Evolutionary conservation across 2,888 invertebrate species (phyloP), one percentile per base, ranked within the genome.

Genomic region (Nemapogon koenigi): DNA sequence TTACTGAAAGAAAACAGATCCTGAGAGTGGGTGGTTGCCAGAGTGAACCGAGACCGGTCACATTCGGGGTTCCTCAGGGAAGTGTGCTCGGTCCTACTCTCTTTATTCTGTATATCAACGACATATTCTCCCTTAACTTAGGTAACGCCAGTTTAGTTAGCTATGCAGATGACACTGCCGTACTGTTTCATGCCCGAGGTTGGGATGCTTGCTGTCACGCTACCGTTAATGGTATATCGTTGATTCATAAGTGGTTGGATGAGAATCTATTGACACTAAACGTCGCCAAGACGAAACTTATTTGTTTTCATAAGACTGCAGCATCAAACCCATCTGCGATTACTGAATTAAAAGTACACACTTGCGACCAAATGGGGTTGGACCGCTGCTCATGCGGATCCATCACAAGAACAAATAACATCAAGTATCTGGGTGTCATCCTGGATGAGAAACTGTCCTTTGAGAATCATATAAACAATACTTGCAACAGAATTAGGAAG

Each of bases 21-120:
- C 2, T 35, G 3, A 18, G 14, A 11, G 11, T 35, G 7, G 22
- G 4, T 10, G 16, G 17, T 4, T n/a, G 18, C 3, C 10, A 8
- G 7, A 38, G 41, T 33, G 26, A 17, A 3, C 26, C 14, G 4
- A 11, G 13, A 11, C n/a, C 27, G n/a, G 18, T 38, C 2, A 18
- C 22, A n/a, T 38, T 38, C 15, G 41, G 41, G 10, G 43, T 47
- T 1, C 46, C 45, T 1, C 45, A 47, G 28, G 47, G 47, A 3
- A 45, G 47, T 26, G 41, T 42, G 1, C 38, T 44, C 2, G 44
- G 42, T 2, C 41, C 42, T 8, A 42, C 44, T 3, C 32, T 44
- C 3, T 44, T 44, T 27, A 13, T 42, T 7, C 17, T 37, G 10
- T 42, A 45, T 18, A 30, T 44, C 4, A 44, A 44, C 18, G 37